phyloP scores from a whole-genome alignment of 2,113 vertebrate species.

The Neodon shergylaensis region DNA sequence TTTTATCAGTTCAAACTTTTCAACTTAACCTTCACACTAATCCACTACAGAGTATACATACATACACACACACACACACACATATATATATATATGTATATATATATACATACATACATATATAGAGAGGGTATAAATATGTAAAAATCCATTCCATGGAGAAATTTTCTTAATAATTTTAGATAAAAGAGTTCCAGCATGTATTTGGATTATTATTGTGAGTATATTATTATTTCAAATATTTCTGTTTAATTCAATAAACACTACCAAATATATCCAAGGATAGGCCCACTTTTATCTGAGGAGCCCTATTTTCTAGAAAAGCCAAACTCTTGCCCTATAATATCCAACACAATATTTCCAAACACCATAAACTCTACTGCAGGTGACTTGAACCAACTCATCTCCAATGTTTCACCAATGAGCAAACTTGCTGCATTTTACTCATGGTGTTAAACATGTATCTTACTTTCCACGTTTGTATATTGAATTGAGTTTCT shows the following conservation, averaged over 20 bases:
- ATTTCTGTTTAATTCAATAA: conserved; percentile 32
- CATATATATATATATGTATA: too few species aligned
- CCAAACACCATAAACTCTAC: not conserved
- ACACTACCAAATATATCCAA: not conserved
- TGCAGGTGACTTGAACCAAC: not conserved
- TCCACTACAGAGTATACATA: not conserved
- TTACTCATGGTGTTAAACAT: not conserved
- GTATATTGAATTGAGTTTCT: not conserved
- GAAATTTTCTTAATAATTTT: not conserved
- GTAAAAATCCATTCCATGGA: not conserved
- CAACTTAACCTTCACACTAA: not conserved
- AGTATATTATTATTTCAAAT: not conserved
- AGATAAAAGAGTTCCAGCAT: not conserved
- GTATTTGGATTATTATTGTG: not conserved
- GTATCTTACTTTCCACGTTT: not conserved
- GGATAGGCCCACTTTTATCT: not conserved
- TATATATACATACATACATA: too few species aligned
- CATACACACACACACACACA: not conserved
- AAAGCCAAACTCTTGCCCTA: not conserved
- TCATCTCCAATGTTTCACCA: not conserved
- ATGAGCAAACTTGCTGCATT: not conserved
- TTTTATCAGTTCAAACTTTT: not conserved
- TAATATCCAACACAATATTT: not conserved
- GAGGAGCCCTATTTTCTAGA: not conserved
- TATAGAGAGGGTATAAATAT: not conserved